Base-by-base conservation (phyloP, 1,140 invertebrate genomes). In the Drosophila aff. region DNA sequence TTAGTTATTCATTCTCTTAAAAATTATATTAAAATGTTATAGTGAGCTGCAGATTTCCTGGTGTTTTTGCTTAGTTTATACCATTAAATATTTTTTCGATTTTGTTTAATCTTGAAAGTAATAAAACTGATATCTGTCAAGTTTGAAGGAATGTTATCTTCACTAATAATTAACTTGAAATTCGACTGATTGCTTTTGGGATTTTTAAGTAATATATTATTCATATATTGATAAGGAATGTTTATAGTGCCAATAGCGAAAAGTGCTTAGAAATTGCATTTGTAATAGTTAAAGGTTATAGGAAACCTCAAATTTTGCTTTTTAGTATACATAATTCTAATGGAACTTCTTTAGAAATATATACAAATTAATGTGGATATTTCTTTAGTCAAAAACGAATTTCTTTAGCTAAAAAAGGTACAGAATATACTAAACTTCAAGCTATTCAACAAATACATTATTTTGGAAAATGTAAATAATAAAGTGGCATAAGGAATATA, bases 31-130 rank as follows among this genome's bases (percentile, higher is more conserved):
- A 0, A 18, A 18, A 10, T 44, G 9, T 11, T 21, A 11, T 44
- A 18, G 11, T 44, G 4, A 10, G 2, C 41, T 44, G n/a, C 10
- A 18, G 2, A 44, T 18, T 21, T 43, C n/a, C n/a, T 43, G 9
- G n/a, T 43, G n/a, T 18, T 11, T 11, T 11, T 18, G 8, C 41
- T 8, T 21, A 11, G 4, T 21, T 21, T 44, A 21, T 38, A 16
- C 13, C 15, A 38, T 2, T 13, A 1, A 21, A 26, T 9, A n/a
- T 33, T 15, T 5, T 0, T 15, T 8, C 7, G 23, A 55, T 41
- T 31, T 63, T 28, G 13, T 2, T 11, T 57, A 21, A 40, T 57
- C 61, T 57, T 11, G 76, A 82, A 53, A 59, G 63, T 38, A 68
- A 23, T 58, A 16, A 11, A 33, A 57, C 13, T 36, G 44, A 43